Evolutionary conservation across 2,888 invertebrate genomes (phyloP).

Genomic region (Drosophila niveifrons): DNA sequence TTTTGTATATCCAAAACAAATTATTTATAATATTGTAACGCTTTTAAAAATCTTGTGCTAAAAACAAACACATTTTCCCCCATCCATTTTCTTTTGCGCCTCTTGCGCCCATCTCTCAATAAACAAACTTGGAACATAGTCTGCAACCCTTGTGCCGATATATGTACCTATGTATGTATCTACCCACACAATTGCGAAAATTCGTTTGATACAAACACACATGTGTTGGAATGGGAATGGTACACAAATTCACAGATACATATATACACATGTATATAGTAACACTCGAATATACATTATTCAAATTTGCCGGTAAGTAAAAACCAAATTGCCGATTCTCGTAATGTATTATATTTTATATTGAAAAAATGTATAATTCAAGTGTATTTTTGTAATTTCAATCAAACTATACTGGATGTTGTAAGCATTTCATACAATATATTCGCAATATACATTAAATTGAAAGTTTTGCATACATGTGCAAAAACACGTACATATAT

Average conservation of each 20-base stretch:
- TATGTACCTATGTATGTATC: background rate
- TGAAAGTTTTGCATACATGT: slow-evolving; percentile 26
- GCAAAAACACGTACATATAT: background rate
- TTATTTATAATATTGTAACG: slow-evolving; percentile 13
- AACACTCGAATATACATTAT: slow-evolving; percentile 15
- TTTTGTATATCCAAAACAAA: background rate
- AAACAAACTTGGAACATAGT: slow-evolving; percentile 17
- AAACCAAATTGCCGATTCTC: slow-evolving; percentile 10
- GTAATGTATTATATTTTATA: background rate
- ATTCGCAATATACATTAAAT: slow-evolving; percentile 3
- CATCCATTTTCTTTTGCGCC: slow-evolving; percentile 9
- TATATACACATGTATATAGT: background rate
- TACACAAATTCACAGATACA: slow-evolving; percentile 2
- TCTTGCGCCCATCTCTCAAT: slow-evolving; percentile 16
- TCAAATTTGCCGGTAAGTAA: slow-evolving; percentile 24
- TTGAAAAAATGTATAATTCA: background rate
- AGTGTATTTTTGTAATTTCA: background rate
- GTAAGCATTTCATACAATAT: slow-evolving; percentile 9
- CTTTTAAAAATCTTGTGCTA: background rate
- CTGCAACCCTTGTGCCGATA: slow-evolving; percentile 16
- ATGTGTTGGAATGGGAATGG: slow-evolving; percentile 14
- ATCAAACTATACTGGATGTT: background rate
- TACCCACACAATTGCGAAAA: slow-evolving; percentile 5
- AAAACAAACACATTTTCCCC: slow-evolving; percentile 2
- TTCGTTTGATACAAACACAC: background rate